Conservation (phyloP, 2,888 invertebrate species). For the Heliconius ismenius region DNA sequence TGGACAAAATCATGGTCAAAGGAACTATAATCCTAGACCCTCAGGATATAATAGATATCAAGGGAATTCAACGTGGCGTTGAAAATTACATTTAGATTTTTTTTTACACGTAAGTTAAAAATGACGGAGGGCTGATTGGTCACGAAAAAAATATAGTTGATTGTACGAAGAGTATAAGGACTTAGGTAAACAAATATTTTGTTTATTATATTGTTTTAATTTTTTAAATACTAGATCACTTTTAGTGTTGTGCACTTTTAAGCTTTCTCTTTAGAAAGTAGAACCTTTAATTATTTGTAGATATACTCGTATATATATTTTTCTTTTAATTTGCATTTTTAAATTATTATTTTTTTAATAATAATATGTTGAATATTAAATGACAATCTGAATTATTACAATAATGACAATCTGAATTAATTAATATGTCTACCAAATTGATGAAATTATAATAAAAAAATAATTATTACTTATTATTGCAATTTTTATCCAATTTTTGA, state of each 20-base stretch:
- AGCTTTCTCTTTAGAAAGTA: not conserved
- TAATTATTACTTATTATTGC: not conserved
- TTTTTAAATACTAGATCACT: not conserved
- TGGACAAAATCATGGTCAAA: slow-evolving; percentile 17
- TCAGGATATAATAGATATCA: slow-evolving; percentile 43
- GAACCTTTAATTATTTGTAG: not conserved
- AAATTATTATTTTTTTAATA: not conserved
- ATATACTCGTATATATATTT: not conserved
- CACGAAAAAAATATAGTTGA: not conserved
- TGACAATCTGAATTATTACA: not conserved
- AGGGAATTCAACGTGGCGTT: slow-evolving; percentile 49
- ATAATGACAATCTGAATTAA: not conserved
- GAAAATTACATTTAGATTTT: slow-evolving; percentile 23
- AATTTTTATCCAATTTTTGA: not conserved
- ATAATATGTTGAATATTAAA: not conserved
- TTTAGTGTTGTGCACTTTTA: slow-evolving; percentile 7
- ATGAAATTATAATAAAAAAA: not conserved
- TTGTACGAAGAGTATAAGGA: not conserved
- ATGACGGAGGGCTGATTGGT: not conserved
- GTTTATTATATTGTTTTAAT: slow-evolving; percentile 1
- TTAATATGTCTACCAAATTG: not conserved
- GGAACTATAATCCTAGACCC: slow-evolving; percentile 39
- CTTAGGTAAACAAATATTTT: slow-evolving; percentile 12
- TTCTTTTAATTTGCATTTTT: not conserved
- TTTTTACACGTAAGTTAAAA: not conserved